Percentiles rank a stretch among this genome's conserved stretches.
These are phyloP conservation scores for Neoascia interrupta DNA, from an alignment of 2,888 invertebrate species.

Conservation along the genomic window DNA sequence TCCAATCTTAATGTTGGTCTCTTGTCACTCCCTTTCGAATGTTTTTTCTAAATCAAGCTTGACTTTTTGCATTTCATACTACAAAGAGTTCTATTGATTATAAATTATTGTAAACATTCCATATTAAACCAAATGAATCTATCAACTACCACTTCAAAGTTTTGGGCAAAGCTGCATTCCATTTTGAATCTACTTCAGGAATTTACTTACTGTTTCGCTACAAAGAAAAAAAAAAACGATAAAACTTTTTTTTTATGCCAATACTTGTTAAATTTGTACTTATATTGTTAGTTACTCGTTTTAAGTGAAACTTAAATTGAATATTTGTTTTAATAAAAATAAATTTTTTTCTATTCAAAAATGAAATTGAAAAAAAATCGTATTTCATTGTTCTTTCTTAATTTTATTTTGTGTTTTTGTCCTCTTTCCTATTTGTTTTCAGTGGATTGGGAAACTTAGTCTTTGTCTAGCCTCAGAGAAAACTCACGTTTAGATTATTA, in stretches of 20 bases:
- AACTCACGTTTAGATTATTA: no score
- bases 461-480: background rate
- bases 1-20: no score
- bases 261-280: conserved; percentile 40
- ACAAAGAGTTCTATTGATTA: no score
- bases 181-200: conserved; percentile 21
- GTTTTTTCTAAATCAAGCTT: no score
- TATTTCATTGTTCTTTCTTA: conserved; percentile 29
- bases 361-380: conserved; percentile 2
- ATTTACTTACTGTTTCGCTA: conserved; percentile 16
- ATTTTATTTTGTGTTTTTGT: conserved; percentile 7
- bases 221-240: no score
- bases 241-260: conserved; percentile 2
- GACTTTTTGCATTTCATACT: no score
- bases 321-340: conserved; percentile 30
- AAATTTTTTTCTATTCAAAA: conserved; percentile 27
- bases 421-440: conserved; percentile 17
- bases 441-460: conserved; percentile 3
- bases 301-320: conserved; percentile 12
- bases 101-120: no score
- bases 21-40: no score
- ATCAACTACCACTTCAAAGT: no score
- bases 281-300: conserved; percentile 7
- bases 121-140: no score
- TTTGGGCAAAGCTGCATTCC: conserved; percentile 35